Evolutionary conservation across 2,888 invertebrate genomes (phyloP).

Genomic region (Argynnis bischoffii): DNA sequence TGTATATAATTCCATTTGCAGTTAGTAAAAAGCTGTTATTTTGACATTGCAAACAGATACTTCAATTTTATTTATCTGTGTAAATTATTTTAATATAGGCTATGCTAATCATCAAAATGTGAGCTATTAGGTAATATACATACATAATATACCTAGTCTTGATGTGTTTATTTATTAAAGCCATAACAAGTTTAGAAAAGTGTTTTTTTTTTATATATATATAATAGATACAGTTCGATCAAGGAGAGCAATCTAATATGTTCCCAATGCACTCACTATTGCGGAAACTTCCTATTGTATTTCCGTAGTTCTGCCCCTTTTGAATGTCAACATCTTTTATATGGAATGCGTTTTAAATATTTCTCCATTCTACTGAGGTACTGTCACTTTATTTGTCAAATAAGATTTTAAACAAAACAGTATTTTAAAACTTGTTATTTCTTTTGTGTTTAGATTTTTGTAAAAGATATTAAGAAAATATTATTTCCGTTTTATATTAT

Average conservation of each 20-base stretch:
- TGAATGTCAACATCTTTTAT: conserved; percentile 25
- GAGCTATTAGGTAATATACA: not conserved
- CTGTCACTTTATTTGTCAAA: not conserved
- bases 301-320: conserved; percentile 19
- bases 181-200: too few relatives aligned
- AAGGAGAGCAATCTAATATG: conserved; percentile 1
- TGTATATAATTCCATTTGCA: too few relatives aligned
- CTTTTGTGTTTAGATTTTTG: too few relatives aligned
- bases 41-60: too few relatives aligned
- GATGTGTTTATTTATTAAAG: not conserved
- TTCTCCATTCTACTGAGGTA: not conserved
- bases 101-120: too few relatives aligned
- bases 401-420: not conserved
- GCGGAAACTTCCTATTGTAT: conserved; percentile 12
- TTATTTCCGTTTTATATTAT: too few relatives aligned
- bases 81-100: too few relatives aligned
- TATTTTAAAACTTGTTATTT: too few relatives aligned
- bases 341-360: conserved; percentile 1
- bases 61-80: too few relatives aligned
- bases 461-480: too few relatives aligned
- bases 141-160: not conserved
- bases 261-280: not conserved
- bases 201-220: not conserved
- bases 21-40: too few relatives aligned
- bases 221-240: not conserved